phyloP scores from a whole-genome alignment of 1,140 invertebrate species.

The Condylostylus longicornis region DNA sequence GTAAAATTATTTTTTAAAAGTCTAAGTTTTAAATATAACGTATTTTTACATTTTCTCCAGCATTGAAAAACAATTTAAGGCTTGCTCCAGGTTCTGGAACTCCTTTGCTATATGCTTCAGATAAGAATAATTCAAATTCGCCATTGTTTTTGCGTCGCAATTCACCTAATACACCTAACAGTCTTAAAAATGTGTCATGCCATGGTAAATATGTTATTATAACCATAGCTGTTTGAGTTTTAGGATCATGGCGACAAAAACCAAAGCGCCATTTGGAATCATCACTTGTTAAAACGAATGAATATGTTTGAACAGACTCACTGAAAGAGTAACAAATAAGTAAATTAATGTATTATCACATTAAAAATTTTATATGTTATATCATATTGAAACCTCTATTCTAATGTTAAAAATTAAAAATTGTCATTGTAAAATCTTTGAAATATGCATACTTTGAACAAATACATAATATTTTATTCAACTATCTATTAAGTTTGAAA shows the following conservation, averaged over 20 bases:
- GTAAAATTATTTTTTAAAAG: not conserved
- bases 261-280: constrained; percentile 94
- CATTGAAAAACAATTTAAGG: constrained; percentile 41
- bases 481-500: too few relatives aligned
- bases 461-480: too few relatives aligned
- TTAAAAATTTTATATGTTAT: too few relatives aligned
- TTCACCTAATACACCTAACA: constrained; percentile 30
- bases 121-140: constrained; percentile 42
- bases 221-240: constrained; percentile 59
- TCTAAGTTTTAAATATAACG: not conserved
- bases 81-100: constrained; percentile 41
- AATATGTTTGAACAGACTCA: constrained; percentile 41
- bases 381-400: too few relatives aligned
- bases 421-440: too few relatives aligned
- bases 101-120: constrained; percentile 45
- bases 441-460: too few relatives aligned
- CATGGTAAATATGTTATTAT: constrained; percentile 78
- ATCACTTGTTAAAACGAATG: constrained; percentile 82
- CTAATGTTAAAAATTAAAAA: too few relatives aligned
- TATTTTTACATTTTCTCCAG: constrained; percentile 37
- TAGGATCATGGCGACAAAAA: constrained; percentile 82
- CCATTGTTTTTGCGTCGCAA: constrained; percentile 19
- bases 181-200: constrained; percentile 91
- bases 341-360: too few relatives aligned
- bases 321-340: constrained; percentile 9